Base-by-base conservation (phyloP, 1,140 invertebrate genomes). In the Dreissena polymorpha region DNA sequence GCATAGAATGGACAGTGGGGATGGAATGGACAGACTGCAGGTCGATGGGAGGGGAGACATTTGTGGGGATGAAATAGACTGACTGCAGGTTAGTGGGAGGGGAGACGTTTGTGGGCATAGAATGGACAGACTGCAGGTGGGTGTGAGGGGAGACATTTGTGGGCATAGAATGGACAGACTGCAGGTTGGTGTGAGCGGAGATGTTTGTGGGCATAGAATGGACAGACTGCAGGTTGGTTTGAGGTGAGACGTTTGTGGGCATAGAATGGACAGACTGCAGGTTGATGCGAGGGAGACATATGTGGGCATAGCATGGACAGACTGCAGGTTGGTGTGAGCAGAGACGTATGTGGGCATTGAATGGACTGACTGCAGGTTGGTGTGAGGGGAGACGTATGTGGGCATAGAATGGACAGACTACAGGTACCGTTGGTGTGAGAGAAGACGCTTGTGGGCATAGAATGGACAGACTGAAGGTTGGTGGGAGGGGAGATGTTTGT, bases 161-260 rank as follows among this genome's bases (percentile, higher is more conserved):
- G n/a, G n/a, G n/a, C n/a, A n/a, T n/a, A 98, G 97, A 50, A 96
- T 96, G 94, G 97, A 98, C 89, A 93, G 97, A 65, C 92, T 98
- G 60, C 96, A 96, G 64, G 79, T 82, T 21, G 49, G 63, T 67
- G n/a, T 27, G n/a, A n/a, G n/a, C n/a, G n/a, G n/a, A n/a, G n/a
- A n/a, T n/a, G n/a, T n/a, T n/a, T n/a, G n/a, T n/a, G n/a, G n/a
- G n/a, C n/a, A n/a, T n/a, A 98, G 97, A 50, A 96, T 96, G 94
- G 97, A 98, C 89, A 93, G 97, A 65, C 92, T 98, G 60, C 96
- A 96, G 64, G 79, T 82, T 21, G 49, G 63, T 67, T n/a, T n/a
- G n/a, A n/a, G n/a, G n/a, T n/a, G n/a, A n/a, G n/a, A n/a, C n/a
- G n/a, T n/a, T n/a, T n/a, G n/a, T n/a, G n/a, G n/a, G n/a, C n/a